Evolutionary conservation across 2,888 invertebrate species (phyloP).

Genomic region (Herminia tarsipennalis): DNA sequence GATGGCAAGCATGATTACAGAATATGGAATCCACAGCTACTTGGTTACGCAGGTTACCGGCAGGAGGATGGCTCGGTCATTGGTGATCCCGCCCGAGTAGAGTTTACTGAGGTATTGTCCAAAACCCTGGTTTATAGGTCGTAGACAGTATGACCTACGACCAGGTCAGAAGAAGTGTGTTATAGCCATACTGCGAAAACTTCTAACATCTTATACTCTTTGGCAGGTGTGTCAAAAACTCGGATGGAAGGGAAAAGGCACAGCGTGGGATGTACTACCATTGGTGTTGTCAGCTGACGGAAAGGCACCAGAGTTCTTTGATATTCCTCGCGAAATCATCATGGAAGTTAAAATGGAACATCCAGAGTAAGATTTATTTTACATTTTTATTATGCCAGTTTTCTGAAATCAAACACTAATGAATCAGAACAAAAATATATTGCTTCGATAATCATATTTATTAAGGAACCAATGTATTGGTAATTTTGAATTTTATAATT

Average conservation of each 20-base stretch:
- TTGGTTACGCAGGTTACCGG: constrained; percentile 96
- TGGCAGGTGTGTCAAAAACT: constrained; percentile 93
- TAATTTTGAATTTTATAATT: too few relatives aligned
- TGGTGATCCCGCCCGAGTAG: constrained; percentile 94
- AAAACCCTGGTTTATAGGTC: too few relatives aligned
- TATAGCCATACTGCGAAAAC: too few relatives aligned
- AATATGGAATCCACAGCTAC: constrained; percentile 96
- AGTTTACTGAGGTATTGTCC: constrained; percentile 96
- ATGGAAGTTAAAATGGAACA: constrained; percentile 94
- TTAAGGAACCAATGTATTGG: too few relatives aligned
- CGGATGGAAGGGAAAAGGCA: constrained; percentile 94
- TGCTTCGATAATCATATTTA: too few relatives aligned
- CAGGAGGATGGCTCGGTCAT: constrained; percentile 92
- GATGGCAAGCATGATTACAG: constrained; percentile 95
- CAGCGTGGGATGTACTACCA: constrained; percentile 95
- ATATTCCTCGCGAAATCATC: constrained; percentile 94
- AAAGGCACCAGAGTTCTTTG: constrained; percentile 97
- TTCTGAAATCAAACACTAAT: too few relatives aligned
- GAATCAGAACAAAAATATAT: too few relatives aligned
- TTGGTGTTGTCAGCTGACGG: constrained; percentile 96
- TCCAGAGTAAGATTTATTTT: constrained; percentile 90
- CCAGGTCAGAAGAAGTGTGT: too few relatives aligned
- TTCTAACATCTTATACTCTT: too few relatives aligned
- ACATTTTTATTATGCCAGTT: too few relatives aligned
- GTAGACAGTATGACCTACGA: too few relatives aligned